A percentile compares a stretch with the other conserved stretches of the same genome.
phyloP scores from a whole-genome alignment of 2,888 invertebrate species.

The Spialia ferax region DNA sequence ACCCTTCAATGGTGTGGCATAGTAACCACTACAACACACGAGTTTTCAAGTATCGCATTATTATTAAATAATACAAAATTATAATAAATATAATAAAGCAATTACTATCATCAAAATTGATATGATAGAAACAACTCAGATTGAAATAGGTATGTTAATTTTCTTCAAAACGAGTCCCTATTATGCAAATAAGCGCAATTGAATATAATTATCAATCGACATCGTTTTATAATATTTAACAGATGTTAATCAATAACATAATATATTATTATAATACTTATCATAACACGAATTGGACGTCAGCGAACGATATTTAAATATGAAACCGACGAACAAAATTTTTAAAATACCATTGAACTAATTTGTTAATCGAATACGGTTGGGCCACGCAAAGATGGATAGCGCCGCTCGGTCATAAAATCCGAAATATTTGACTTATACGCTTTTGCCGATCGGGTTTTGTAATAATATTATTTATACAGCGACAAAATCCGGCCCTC shows the following conservation, averaged over 20 bases:
- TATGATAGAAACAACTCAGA: background rate
- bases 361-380: conserved; percentile 16
- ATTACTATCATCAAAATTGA: background rate
- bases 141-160: too few species aligned
- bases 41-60: too few species aligned
- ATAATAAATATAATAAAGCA: too few species aligned
- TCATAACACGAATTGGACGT: conserved; percentile 15
- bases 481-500: conserved; percentile 56
- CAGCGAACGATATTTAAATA: conserved; percentile 9
- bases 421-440: conserved; percentile 38
- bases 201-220: background rate
- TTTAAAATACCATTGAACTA: conserved; percentile 17
- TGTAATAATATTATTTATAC: conserved; percentile 62
- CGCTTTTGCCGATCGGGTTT: conserved; percentile 34
- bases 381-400: conserved; percentile 21
- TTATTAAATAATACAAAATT: too few species aligned
- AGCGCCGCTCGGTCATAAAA: conserved; percentile 23
- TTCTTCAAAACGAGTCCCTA: background rate
- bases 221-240: background rate
- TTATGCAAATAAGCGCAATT: background rate
- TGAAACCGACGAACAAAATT: background rate
- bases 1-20: too few species aligned
- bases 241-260: background rate
- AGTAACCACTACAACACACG: too few species aligned
- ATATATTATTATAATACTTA: too few species aligned